These are phyloP conservation scores for Drosophila rellima DNA, from an alignment of 2,888 invertebrate genomes.

Conservation along the genomic window DNA sequence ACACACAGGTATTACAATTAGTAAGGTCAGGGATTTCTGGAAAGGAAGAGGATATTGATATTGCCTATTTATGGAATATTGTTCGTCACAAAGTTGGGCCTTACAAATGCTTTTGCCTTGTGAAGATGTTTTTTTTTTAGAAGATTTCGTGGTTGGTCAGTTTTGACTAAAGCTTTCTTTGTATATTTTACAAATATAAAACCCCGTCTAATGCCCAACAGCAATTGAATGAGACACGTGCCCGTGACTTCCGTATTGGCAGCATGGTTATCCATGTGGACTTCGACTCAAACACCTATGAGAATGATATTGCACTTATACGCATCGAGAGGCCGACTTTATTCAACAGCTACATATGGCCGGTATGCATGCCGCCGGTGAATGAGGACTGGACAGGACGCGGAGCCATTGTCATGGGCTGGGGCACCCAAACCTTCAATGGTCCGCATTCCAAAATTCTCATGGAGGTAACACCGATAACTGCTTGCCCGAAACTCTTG, in stretches of 20 bases:
- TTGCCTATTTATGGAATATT: too few species aligned
- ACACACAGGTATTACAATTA: too few species aligned
- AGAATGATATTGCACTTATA: slow-evolving; percentile 92
- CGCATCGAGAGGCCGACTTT: slow-evolving; percentile 89
- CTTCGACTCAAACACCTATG: slow-evolving; percentile 89
- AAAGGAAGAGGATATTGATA: too few species aligned
- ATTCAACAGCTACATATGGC: slow-evolving; percentile 93
- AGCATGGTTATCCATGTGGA: slow-evolving; percentile 89
- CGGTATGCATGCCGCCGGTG: slow-evolving; percentile 92
- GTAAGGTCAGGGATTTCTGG: too few species aligned
- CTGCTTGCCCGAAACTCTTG: background rate
- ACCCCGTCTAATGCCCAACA: background rate
- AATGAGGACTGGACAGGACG: slow-evolving; percentile 88
- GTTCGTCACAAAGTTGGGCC: too few species aligned
- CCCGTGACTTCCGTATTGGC: slow-evolving; percentile 89
- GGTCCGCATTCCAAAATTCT: slow-evolving; percentile 90
- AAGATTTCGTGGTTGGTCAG: too few species aligned
- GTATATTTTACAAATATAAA: background rate
- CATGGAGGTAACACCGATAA: slow-evolving; percentile 88
- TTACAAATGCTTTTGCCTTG: too few species aligned
- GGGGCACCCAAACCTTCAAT: slow-evolving; percentile 91
- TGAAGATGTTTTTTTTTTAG: too few species aligned
- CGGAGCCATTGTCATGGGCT: slow-evolving; percentile 90
- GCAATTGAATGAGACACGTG: slow-evolving; percentile 89
- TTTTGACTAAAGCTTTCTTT: too few species aligned